Evolutionary conservation across 2,888 invertebrate species (phyloP), one percentile per base, ranked within the genome.

Genomic region (Odontothrips loti): DNA sequence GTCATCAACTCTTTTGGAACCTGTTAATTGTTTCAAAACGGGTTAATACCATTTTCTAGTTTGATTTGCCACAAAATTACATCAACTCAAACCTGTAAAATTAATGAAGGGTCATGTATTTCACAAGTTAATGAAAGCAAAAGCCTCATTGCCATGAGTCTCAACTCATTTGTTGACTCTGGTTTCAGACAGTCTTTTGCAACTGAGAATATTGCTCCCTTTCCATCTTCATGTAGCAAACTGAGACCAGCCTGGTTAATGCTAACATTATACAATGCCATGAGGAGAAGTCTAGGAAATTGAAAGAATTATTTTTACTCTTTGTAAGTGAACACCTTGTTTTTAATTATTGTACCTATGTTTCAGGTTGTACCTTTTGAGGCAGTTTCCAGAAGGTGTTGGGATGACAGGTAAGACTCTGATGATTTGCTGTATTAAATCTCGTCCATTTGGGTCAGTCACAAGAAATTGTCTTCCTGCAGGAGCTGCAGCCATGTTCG

Each of bases 181-280:
- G 68, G 27, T 27, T 75, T 75, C 11, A 75, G 12, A 75, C 68
- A 75, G 12, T 75, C 23, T 75, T 23, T 27, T 4, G 27, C 68
- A 75, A 75, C 68, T 23, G 23, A 75, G 27, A 75, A 75, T 27
- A 75, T 75, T 1, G 68, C 68, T 75, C 68, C 68, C 1, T 27
- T 10, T 27, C 68, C 68, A 75, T 75, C 68, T 27, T 75, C 68
- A 27, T 27, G 68, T 10, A 75, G 68, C 27, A 75, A 27, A 78
- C 34, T 48, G 20, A 88, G 83, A 4, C 87, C 88, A 58, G 84
- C 84, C 48, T 86, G 85, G 83, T 87, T 88, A 81, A 88, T 86
- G 82, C 87, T 87, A 47, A 88, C 84, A 83, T 88, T 88, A 84
- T 87, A 88, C 79, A 88, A 83, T 75, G 86, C 86, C 85, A 87